Conservation (phyloP, 2,113 vertebrate genomes). For the Cyanoramphus novaezelandiae region DNA sequence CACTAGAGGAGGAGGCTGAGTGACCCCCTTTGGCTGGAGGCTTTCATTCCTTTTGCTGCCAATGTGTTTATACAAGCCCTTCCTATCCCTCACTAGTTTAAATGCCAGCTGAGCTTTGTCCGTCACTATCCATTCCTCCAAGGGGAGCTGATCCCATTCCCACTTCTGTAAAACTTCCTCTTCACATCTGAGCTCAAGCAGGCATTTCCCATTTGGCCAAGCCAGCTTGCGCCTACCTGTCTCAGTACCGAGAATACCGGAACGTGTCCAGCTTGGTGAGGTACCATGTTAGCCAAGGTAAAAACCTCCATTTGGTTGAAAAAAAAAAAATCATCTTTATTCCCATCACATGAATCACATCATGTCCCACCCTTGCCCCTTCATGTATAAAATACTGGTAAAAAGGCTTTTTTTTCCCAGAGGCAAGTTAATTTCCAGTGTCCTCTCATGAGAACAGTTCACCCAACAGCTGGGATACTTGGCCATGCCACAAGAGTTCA, state of each 20-base stretch:
- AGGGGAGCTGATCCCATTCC: not conserved
- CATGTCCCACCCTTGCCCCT: not conserved
- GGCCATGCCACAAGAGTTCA: not conserved
- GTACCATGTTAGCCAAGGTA: not conserved
- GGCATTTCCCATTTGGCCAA: accelerated
- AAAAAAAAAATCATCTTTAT: not conserved
- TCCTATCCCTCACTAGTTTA: not conserved
- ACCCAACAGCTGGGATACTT: not conserved
- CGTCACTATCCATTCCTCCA: not conserved
- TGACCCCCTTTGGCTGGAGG: not conserved
- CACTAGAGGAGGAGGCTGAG: too few relatives aligned
- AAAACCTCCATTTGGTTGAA: not conserved
- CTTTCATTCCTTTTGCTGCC: not conserved
- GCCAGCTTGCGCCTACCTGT: not conserved
- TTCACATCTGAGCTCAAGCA: not conserved
- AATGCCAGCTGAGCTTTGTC: not conserved
- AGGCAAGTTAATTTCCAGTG: not conserved
- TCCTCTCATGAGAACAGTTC: not conserved
- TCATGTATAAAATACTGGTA: not conserved
- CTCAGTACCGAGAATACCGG: accelerated
- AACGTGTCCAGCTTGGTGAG: not conserved
- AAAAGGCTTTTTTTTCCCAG: not conserved
- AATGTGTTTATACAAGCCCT: too few relatives aligned
- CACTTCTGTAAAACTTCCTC: not conserved
- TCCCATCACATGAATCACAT: not conserved